These are phyloP conservation scores for Nudaria mundana DNA, from an alignment of 2,888 invertebrate species.

Conservation along the genomic window DNA sequence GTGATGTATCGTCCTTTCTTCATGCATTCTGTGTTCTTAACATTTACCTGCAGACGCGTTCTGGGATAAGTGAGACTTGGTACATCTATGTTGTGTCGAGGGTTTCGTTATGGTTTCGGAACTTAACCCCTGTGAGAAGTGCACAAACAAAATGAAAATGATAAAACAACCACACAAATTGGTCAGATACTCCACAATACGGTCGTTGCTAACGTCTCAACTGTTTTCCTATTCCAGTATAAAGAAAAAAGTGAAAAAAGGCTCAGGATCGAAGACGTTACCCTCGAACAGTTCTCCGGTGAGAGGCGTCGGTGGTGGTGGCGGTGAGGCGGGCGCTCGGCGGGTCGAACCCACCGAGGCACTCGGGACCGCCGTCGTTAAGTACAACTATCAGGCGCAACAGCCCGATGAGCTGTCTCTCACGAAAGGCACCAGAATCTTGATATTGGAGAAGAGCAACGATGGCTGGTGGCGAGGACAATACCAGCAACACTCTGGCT, in stretches of 20 bases:
- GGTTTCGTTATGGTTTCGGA: too few species aligned
- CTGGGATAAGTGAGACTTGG: too few species aligned
- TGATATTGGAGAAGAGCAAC: constrained; percentile 98
- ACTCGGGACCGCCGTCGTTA: constrained; percentile 94
- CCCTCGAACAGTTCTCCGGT: constrained; percentile 93
- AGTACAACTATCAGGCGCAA: constrained; percentile 96
- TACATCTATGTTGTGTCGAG: too few species aligned
- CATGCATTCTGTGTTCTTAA: too few species aligned
- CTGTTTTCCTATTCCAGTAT: constrained; percentile 79
- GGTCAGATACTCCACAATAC: too few species aligned
- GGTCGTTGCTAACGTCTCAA: too few species aligned
- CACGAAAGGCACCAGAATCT: constrained; percentile 95
- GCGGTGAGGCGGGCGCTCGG: constrained; percentile 87
- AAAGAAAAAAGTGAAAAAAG: constrained; percentile 92
- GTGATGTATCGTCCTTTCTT: too few species aligned
- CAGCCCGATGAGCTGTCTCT: constrained; percentile 97
- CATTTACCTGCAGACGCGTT: too few species aligned
- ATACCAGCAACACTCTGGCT: constrained; percentile 79
- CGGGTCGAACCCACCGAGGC: constrained; percentile 93
- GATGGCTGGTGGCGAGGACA: constrained; percentile 99
- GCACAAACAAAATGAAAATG: too few species aligned
- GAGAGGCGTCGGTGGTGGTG: constrained; percentile 77
- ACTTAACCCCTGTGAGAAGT: too few species aligned
- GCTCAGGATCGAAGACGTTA: constrained; percentile 91
- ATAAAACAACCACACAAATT: too few species aligned